Evolutionary conservation across 2,113 vertebrate genomes (phyloP).

Genomic region (Bucco capensis): DNA sequence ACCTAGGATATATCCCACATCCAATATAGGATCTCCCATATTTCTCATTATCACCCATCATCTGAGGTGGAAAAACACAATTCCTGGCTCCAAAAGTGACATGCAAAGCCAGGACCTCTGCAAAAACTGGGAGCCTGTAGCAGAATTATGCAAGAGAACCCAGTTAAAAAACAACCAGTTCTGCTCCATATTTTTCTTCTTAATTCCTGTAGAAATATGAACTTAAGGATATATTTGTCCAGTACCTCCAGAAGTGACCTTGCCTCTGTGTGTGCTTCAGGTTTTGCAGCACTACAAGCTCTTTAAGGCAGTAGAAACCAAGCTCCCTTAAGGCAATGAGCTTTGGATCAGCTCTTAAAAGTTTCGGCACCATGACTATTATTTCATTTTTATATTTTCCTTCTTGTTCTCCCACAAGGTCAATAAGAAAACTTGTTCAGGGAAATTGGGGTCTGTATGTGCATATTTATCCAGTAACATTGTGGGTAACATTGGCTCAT

Average conservation of each 20-base stretch:
- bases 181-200: not conserved
- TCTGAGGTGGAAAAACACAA: not conserved
- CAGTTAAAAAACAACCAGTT: not conserved
- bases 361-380: not conserved
- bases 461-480: not conserved
- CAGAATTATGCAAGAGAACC: not conserved
- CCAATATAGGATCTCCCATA: not conserved
- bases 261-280: not conserved
- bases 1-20: not conserved
- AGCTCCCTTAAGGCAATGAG: not conserved
- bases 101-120: not conserved
- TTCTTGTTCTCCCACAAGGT: not conserved
- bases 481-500: not conserved
- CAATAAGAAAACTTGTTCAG: conserved; percentile 24
- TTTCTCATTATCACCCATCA: not conserved
- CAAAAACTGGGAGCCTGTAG: not conserved
- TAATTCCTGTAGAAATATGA: not conserved
- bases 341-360: not conserved
- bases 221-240: not conserved
- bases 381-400: conserved; percentile 42
- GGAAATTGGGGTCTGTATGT: not conserved
- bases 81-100: not conserved
- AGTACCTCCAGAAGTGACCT: no score
- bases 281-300: not conserved
- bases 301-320: not conserved